Percentiles rank a stretch among this genome's conserved stretches.
Evolutionary conservation across 2,113 vertebrate species (phyloP).

Genomic region (Oryzias javanicus): DNA sequence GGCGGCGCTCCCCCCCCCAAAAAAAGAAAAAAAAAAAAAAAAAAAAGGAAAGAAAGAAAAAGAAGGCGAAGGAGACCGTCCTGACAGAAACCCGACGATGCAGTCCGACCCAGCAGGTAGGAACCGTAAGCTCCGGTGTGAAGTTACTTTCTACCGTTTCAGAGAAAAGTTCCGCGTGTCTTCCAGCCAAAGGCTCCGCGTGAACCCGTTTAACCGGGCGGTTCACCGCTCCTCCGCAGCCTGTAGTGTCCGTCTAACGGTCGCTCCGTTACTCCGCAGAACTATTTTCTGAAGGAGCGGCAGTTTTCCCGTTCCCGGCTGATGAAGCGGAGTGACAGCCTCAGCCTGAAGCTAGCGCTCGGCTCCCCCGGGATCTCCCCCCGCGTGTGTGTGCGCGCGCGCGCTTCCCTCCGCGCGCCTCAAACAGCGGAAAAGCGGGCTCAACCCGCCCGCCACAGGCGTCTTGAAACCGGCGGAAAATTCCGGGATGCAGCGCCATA

Average conservation of each 20-base stretch:
- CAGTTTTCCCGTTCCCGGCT: constrained; percentile 26
- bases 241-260: too few species aligned
- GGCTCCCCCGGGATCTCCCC: too few species aligned
- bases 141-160: background rate
- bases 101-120: constrained; percentile 62
- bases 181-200: too few species aligned
- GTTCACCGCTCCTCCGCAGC: too few species aligned
- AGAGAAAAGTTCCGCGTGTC: too few species aligned
- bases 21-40: too few species aligned
- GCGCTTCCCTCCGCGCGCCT: constrained; percentile 4
- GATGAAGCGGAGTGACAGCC: constrained; percentile 64
- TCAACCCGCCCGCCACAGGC: constrained; percentile 5
- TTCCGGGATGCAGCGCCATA: constrained; percentile 56
- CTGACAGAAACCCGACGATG: constrained; percentile 51
- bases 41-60: background rate
- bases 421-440: too few species aligned
- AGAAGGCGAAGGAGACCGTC: constrained; percentile 41
- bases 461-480: constrained; percentile 51
- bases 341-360: constrained; percentile 41
- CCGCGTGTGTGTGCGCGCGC: too few species aligned
- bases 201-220: too few species aligned
- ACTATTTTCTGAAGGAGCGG: too few species aligned
- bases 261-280: too few species aligned
- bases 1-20: constrained; percentile 56
- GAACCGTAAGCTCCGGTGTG: constrained; percentile 14